These are phyloP conservation scores for Allophyes oxyacanthae DNA, from an alignment of 2,888 invertebrate species.

Conservation along the genomic window DNA sequence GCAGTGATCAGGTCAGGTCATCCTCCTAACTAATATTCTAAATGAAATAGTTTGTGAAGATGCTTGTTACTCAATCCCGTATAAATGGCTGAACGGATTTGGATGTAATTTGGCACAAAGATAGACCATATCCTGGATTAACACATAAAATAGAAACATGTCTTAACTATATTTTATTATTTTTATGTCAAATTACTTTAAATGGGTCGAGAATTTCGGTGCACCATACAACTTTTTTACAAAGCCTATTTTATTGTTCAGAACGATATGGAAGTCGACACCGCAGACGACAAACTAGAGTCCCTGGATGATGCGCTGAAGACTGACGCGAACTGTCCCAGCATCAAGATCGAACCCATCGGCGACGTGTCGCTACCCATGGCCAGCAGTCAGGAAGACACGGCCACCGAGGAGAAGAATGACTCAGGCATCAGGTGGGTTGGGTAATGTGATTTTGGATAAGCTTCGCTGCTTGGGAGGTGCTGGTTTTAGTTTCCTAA, in stretches of 20 bases:
- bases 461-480: conserved; percentile 21
- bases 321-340: conserved; percentile 75
- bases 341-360: conserved; percentile 81
- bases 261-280: conserved; percentile 83
- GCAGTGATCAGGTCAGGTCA: too few relatives aligned
- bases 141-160: too few relatives aligned
- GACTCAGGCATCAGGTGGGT: conserved; percentile 84
- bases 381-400: conserved; percentile 79
- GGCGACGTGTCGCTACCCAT: conserved; percentile 72
- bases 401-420: conserved; percentile 83
- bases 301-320: conserved; percentile 74
- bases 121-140: too few relatives aligned
- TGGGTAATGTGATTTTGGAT: background rate
- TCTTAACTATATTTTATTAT: too few relatives aligned
- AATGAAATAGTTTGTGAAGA: too few relatives aligned
- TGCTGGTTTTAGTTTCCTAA: background rate
- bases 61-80: too few relatives aligned
- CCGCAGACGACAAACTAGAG: conserved; percentile 72
- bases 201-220: too few relatives aligned
- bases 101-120: too few relatives aligned
- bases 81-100: too few relatives aligned
- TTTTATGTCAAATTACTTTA: too few relatives aligned
- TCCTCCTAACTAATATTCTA: too few relatives aligned
- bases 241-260: conserved; percentile 34
- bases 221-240: too few relatives aligned